Evolutionary conservation across 2,888 invertebrate species (phyloP).

Genomic region (Chorisops tibialis): DNA sequence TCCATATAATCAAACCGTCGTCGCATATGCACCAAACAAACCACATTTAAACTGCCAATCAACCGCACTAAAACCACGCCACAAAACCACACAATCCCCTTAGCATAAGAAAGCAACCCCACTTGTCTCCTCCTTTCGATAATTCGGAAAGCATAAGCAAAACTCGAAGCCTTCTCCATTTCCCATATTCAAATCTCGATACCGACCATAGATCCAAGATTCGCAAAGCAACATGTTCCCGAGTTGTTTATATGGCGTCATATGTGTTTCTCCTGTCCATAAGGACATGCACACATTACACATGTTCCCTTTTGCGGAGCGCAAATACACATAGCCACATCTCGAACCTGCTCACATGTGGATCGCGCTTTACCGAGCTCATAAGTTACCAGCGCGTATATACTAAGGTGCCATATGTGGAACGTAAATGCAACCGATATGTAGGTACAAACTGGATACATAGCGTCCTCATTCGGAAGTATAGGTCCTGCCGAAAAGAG

Average conservation of each 20-base stretch:
- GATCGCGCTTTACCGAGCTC: conserved; percentile 2
- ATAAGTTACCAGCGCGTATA: conserved; percentile 21
- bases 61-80: conserved; percentile 2
- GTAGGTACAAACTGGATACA: background rate
- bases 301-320: conserved; percentile 43
- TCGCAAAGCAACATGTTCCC: conserved; percentile 32
- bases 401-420: conserved; percentile 2
- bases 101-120: conserved; percentile 18
- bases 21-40: background rate
- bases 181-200: conserved; percentile 33
- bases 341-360: conserved; percentile 4
- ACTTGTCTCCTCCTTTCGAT: conserved; percentile 15
- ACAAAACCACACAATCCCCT: conserved; percentile 1
- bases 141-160: conserved; percentile 30
- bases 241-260: conserved; percentile 50
- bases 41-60: conserved; percentile 22
- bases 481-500: no score
- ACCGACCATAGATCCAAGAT: conserved; percentile 33
- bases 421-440: conserved; percentile 7
- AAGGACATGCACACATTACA: conserved; percentile 53
- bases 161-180: conserved; percentile 26
- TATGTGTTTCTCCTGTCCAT: conserved; percentile 50
- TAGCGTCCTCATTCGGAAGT: no score
- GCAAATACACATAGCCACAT: conserved; percentile 13
- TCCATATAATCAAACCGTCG: no score